Evolutionary conservation across 2,797 vertebrate genomes (phyloP).

Genomic region (Carduelis carduelis): DNA sequence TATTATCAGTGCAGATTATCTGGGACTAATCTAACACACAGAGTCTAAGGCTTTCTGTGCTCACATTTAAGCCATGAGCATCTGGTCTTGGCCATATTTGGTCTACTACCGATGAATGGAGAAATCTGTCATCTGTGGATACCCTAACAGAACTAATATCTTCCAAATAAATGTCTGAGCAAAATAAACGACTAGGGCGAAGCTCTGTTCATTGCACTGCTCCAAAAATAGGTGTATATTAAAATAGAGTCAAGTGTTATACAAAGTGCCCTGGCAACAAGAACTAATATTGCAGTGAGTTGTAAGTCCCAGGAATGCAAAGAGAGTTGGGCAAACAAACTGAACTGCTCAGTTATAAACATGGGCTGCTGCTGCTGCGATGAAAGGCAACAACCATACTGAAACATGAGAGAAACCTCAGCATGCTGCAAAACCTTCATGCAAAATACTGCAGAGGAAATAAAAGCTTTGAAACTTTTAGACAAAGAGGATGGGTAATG

Average conservation of each 20-base stretch:
- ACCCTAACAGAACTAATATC: conserved; percentile 64
- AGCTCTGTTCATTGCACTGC: conserved; percentile 68
- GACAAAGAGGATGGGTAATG: neutral
- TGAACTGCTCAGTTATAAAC: conserved; percentile 71
- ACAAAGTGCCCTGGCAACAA: conserved; percentile 75
- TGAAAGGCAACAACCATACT: conserved; percentile 46
- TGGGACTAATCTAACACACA: neutral
- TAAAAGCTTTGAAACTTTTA: conserved; percentile 11
- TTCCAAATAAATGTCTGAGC: conserved; percentile 77
- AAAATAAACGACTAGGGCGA: conserved; percentile 73
- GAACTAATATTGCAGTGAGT: conserved; percentile 72
- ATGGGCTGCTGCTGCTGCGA: conserved; percentile 46
- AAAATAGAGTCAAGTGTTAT: conserved; percentile 75
- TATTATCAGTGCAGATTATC: neutral
- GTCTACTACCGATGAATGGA: conserved; percentile 77
- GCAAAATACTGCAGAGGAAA: conserved; percentile 22
- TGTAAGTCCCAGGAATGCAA: conserved; percentile 74
- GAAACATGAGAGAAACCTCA: conserved; percentile 57
- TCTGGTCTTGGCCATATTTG: conserved; percentile 77
- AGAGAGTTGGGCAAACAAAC: conserved; percentile 64
- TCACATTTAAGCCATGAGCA: conserved; percentile 59
- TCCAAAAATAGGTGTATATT: conserved; percentile 78
- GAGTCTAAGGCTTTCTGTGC: neutral
- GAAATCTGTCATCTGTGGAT: conserved; percentile 69
- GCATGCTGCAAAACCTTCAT: conserved; percentile 15